A percentile compares a stretch with the other conserved stretches of the same genome.
Conservation (phyloP, 2,113 vertebrate genomes). For the Megaceryle maxima region DNA sequence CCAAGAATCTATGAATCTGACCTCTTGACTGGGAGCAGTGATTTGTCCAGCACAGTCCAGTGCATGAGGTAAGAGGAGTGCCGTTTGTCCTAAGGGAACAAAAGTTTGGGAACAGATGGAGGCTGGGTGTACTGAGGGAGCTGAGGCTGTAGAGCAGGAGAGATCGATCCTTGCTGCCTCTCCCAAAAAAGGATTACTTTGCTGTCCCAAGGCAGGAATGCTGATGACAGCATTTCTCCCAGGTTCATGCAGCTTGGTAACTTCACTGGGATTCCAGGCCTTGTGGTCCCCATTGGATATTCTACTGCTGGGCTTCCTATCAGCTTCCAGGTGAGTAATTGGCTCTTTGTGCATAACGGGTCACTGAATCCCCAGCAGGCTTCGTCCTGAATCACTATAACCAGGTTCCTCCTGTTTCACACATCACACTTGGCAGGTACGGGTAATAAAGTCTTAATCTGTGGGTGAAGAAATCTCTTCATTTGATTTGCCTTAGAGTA, state of each 20-base stretch:
- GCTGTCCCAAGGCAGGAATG: neutral
- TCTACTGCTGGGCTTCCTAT: slow-evolving; percentile 56
- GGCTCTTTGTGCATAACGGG: neutral
- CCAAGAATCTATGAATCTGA: slow-evolving; percentile 59
- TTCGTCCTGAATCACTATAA: neutral
- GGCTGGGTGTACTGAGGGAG: neutral
- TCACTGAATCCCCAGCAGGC: neutral
- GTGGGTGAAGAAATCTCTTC: neutral
- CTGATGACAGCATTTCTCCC: neutral
- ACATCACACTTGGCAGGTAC: neutral
- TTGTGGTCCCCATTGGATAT: slow-evolving; percentile 69
- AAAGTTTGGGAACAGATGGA: neutral
- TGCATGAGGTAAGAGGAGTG: slow-evolving; percentile 51
- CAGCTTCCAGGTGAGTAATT: slow-evolving; percentile 47
- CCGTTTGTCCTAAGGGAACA: neutral
- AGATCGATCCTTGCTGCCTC: neutral
- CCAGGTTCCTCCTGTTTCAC: neutral
- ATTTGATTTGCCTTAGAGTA: neutral
- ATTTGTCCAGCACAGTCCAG: neutral
- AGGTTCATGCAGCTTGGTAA: slow-evolving; percentile 72
- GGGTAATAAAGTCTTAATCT: neutral
- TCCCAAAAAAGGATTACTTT: neutral
- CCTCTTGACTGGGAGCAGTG: slow-evolving; percentile 11
- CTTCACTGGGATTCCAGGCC: slow-evolving; percentile 68
- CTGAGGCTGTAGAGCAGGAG: neutral